Base-by-base conservation (phyloP, 2,113 vertebrate genomes). In the Phycodurus eques region DNA sequence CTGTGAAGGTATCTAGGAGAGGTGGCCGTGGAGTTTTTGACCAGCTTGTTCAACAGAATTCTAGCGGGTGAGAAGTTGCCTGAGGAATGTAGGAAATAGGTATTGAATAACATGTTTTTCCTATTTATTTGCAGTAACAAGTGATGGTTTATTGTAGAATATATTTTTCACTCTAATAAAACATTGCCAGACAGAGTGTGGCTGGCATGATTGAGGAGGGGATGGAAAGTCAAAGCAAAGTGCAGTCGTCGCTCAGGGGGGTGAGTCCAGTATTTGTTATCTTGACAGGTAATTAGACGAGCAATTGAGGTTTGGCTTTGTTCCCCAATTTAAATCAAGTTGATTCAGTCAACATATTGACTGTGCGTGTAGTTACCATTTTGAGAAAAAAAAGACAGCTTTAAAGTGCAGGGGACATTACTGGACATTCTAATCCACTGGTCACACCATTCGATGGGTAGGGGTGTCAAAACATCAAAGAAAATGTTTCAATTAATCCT, bases 261-360 rank as follows among this genome's bases (percentile, higher is more conserved):
- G 31, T 31, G 14, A 33, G 27, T 15, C 59, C 59, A 33, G 27
- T 61, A 61, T 61, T 61, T 61, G 59, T 61, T 61, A 61, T 17
- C 59, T 44, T 65, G 63, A 65, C 63, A 65, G 43, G 43, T 65
- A 46, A 65, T 65, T 65, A 65, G 42, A 65, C 12, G 43, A 22
- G 22, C 63, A 65, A 35, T 61, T 61, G 59, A 61, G 42, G 42
- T 27, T 42, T 47, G 63, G 19, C 63, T 27, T 44, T 46, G 19
- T 27, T 65, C 43, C n/a, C n/a, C 42, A 15, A 46, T 42, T 22
- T 46, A 65, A 65, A 65, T 65, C 63, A 46, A 65, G 63, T 22
- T 65, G 43, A 46, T 46, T 65, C 46, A 65, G 43, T 35, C 14
- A 15, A 17, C 31, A 33, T 35, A 61, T 61, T 35, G 59, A 61